phyloP scores from a whole-genome alignment of 1,140 invertebrate genomes.

The Mycetomoellerius zeteki region DNA sequence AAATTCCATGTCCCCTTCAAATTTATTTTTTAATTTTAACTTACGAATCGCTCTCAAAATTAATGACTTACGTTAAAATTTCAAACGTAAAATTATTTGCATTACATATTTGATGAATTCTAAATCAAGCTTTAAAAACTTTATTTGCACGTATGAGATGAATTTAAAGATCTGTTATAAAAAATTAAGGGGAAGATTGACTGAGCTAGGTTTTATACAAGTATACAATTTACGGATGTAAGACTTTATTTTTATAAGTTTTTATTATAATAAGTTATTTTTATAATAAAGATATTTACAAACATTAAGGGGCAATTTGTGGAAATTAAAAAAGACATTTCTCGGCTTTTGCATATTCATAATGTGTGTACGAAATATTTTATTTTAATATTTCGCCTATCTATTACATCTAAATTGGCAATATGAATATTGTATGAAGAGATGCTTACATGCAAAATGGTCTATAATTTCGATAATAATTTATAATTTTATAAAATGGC shows the following conservation, averaged over 20 bases:
- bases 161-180: background rate
- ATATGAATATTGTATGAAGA: constrained; percentile 49
- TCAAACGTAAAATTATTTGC: background rate
- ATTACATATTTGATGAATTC: constrained; percentile 10
- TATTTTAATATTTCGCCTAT: constrained; percentile 55
- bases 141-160: background rate
- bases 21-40: background rate
- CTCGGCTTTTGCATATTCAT: background rate
- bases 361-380: constrained; percentile 57
- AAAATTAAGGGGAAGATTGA: background rate
- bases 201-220: background rate
- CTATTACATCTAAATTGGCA: constrained; percentile 28
- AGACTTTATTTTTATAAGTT: constrained; percentile 15
- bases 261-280: constrained; percentile 2
- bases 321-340: constrained; percentile 33
- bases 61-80: background rate
- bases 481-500: constrained; percentile 62
- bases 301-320: constrained; percentile 17
- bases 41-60: background rate
- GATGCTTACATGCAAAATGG: background rate
- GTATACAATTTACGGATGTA: background rate
- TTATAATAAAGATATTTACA: constrained; percentile 16
- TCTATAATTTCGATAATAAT: constrained; percentile 28
- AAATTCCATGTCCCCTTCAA: background rate
- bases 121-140: background rate